Conservation (phyloP, 2,113 vertebrate genomes). For the Eurypyga helias region DNA sequence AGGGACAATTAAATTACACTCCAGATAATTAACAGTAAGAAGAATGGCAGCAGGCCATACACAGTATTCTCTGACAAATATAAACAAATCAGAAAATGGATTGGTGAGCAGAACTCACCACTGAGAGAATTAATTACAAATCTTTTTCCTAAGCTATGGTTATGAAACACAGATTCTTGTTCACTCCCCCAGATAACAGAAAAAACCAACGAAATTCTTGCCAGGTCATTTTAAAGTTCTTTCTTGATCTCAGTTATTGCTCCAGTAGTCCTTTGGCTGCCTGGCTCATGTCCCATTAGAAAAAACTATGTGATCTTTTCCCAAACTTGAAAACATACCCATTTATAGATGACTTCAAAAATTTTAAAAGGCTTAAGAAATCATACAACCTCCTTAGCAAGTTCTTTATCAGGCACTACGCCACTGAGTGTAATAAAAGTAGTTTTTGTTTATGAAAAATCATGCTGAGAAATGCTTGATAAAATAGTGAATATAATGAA, state of each 20-base stretch:
- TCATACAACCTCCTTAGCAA: not conserved
- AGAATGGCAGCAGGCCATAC: conserved; percentile 5
- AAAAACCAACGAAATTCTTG: not conserved
- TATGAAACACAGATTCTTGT: not conserved
- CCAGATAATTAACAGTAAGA: conserved; percentile 35
- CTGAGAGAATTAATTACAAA: not conserved
- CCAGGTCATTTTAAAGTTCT: not conserved
- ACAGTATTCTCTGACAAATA: not conserved
- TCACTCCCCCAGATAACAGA: not conserved
- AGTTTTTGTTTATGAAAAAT: not conserved
- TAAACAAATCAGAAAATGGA: conserved; percentile 38
- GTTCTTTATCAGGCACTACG: not conserved
- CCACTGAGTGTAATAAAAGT: not conserved
- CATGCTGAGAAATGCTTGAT: not conserved
- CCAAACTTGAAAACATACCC: not conserved
- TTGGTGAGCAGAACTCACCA: not conserved
- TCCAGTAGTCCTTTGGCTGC: not conserved
- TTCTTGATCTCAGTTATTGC: not conserved
- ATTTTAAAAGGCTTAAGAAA: not conserved
- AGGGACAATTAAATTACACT: conserved; percentile 4
- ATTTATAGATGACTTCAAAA: not conserved
- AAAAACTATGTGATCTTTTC: not conserved
- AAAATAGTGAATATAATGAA: not conserved
- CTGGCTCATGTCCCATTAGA: not conserved
- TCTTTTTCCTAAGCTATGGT: not conserved